phyloP scores from a whole-genome alignment of 2,113 vertebrate genomes.

The Helogale parvula region DNA sequence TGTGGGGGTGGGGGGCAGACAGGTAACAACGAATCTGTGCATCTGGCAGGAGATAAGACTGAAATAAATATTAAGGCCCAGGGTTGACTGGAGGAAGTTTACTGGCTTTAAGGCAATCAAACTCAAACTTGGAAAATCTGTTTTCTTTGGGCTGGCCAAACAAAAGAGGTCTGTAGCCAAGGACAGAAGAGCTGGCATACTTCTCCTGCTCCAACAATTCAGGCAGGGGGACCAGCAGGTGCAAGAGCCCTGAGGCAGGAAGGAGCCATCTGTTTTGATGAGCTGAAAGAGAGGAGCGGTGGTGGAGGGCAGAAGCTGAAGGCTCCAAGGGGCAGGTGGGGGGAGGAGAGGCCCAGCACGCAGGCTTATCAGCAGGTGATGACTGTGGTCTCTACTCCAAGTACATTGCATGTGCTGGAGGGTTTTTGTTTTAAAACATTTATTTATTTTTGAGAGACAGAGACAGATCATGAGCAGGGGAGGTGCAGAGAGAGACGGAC shows the following conservation, averaged over 20 bases:
- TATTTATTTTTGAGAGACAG: too few relatives aligned
- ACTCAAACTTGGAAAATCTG: slow-evolving; percentile 4
- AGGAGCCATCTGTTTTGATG: not conserved
- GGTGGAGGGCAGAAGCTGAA: not conserved
- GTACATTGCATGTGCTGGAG: not conserved
- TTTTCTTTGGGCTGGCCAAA: not conserved
- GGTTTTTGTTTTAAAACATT: not conserved
- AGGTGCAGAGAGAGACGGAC: too few relatives aligned
- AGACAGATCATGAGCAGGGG: too few relatives aligned
- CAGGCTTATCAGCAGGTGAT: not conserved
- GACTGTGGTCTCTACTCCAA: not conserved
- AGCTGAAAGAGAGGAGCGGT: not conserved
- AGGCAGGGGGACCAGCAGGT: not conserved
- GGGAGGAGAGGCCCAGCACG: not conserved
- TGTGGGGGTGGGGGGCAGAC: not conserved
- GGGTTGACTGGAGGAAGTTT: not conserved
- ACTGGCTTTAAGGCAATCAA: not conserved
- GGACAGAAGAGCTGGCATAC: slow-evolving; percentile 26
- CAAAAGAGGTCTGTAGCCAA: slow-evolving; percentile 29
- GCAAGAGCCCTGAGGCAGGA: slow-evolving; percentile 40
- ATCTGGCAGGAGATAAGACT: not conserved
- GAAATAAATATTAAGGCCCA: not conserved
- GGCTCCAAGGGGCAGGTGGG: not conserved
- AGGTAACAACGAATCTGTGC: not conserved
- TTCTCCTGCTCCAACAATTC: not conserved